Percentiles rank a stretch among this genome's conserved stretches.
These are phyloP conservation scores for Euspilapteryx auroguttella DNA, from an alignment of 2,888 invertebrate species.

Conservation along the genomic window DNA sequence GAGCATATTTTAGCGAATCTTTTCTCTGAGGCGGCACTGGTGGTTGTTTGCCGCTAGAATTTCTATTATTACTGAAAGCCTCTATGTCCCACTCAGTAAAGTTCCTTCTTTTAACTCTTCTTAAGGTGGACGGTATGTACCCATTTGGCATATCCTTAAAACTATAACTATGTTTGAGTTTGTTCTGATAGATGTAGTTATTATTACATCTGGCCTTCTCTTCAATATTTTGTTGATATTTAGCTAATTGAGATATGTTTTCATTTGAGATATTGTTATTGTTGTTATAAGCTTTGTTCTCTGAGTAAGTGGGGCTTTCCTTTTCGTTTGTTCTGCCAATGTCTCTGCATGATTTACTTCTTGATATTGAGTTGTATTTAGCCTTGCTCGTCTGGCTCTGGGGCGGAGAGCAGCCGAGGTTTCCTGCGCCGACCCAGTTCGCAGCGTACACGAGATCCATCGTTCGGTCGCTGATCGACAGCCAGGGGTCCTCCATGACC, in stretches of 20 bases:
- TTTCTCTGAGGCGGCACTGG: constrained; percentile 46
- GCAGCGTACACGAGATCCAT: constrained; percentile 83
- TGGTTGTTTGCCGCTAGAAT: constrained; percentile 36
- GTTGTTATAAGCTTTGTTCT: constrained; percentile 30
- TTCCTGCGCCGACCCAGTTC: constrained; percentile 78
- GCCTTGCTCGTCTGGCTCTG: constrained; percentile 24
- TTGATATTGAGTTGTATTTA: constrained; percentile 48
- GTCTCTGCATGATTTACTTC: constrained; percentile 53
- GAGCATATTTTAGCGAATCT: constrained; percentile 54
- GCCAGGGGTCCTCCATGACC: constrained; percentile 75
- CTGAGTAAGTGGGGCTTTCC: constrained; percentile 18
- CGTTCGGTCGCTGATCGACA: constrained; percentile 66
- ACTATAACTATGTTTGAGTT: constrained; percentile 56
- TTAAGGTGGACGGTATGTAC: constrained; percentile 61
- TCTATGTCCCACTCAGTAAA: constrained; percentile 63
- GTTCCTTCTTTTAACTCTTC: constrained; percentile 56
- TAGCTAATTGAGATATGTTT: constrained; percentile 59
- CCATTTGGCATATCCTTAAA: constrained; percentile 66
- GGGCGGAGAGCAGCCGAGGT: constrained; percentile 44
- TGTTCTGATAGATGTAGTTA: constrained; percentile 52
- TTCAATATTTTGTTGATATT: constrained; percentile 65
- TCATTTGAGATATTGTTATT: constrained; percentile 31
- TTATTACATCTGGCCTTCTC: constrained; percentile 54
- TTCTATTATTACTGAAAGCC: constrained; percentile 27
- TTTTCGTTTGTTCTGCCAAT: constrained; percentile 32